These are phyloP conservation scores for Chironomus tentans DNA, from an alignment of 2,888 invertebrate species.

Conservation along the genomic window DNA sequence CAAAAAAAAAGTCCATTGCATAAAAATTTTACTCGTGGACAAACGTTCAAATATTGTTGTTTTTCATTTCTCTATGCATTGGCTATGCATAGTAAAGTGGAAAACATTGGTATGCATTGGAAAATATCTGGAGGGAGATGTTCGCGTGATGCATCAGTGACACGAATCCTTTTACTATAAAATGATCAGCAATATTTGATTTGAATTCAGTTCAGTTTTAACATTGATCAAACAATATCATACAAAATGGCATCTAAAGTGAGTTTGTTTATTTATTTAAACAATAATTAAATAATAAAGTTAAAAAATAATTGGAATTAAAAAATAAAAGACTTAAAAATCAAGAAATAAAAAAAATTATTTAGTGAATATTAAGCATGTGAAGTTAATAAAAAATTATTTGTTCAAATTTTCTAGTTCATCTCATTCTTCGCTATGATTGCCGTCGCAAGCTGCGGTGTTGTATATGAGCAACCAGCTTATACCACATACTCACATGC, in stretches of 20 bases:
- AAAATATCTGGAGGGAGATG: neutral
- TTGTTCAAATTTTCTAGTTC: neutral
- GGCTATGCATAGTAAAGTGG: no score
- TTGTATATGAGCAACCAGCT: constrained; percentile 25
- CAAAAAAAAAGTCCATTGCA: no score
- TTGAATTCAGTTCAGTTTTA: neutral
- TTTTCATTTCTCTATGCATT: neutral
- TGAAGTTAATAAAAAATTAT: no score
- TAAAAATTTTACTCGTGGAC: no score
- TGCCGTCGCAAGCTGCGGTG: constrained; percentile 31
- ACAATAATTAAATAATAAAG: neutral
- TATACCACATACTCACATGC: constrained; percentile 22
- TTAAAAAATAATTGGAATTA: neutral
- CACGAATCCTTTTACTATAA: constrained; percentile 7
- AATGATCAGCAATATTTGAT: neutral
- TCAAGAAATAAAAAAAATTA: neutral
- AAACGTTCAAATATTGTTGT: no score
- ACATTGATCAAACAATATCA: constrained; percentile 22
- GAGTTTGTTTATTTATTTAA: constrained; percentile 24
- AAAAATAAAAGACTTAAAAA: neutral
- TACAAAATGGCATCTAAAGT: constrained; percentile 31
- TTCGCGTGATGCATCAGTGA: neutral
- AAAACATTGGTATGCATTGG: neutral
- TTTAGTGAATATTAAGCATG: no score
- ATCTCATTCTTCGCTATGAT: constrained; percentile 32